Conservation (phyloP, 1,140 invertebrate genomes). For the Ostrea edulis region DNA sequence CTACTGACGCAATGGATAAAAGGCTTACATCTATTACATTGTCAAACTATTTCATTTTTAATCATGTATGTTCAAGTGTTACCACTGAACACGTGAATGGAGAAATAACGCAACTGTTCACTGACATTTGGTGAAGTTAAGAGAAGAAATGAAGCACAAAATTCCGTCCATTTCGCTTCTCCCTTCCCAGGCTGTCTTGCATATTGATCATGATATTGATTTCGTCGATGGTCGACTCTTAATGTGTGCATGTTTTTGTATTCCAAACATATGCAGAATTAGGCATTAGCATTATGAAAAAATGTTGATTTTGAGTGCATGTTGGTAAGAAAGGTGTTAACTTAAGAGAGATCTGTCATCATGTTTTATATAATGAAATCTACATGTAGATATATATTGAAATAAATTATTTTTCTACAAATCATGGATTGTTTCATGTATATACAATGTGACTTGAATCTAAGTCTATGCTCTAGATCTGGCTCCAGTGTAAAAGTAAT, state of each 20-base stretch:
- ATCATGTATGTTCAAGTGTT: too few species aligned
- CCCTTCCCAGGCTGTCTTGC: background rate
- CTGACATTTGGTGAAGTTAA: too few species aligned
- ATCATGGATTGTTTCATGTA: background rate
- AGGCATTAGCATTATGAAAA: too few species aligned
- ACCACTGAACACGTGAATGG: too few species aligned
- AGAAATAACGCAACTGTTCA: too few species aligned
- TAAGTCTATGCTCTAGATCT: background rate
- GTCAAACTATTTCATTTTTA: too few species aligned
- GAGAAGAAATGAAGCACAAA: background rate
- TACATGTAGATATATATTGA: slow-evolving; percentile 7
- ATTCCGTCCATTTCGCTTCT: background rate
- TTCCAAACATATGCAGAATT: too few species aligned
- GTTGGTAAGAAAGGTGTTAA: background rate
- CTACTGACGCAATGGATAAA: too few species aligned
- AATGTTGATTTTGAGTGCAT: background rate
- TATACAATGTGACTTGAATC: background rate
- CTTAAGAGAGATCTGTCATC: background rate
- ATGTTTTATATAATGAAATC: background rate
- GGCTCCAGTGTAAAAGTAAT: background rate
- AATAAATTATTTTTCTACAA: slow-evolving; percentile 32
- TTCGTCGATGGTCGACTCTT: too few species aligned
- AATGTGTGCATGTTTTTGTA: too few species aligned
- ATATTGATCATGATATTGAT: background rate
- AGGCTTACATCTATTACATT: too few species aligned